These are phyloP conservation scores for Osedax fenrisi DNA, from an alignment of 2,888 invertebrate genomes.

Conservation along the genomic window DNA sequence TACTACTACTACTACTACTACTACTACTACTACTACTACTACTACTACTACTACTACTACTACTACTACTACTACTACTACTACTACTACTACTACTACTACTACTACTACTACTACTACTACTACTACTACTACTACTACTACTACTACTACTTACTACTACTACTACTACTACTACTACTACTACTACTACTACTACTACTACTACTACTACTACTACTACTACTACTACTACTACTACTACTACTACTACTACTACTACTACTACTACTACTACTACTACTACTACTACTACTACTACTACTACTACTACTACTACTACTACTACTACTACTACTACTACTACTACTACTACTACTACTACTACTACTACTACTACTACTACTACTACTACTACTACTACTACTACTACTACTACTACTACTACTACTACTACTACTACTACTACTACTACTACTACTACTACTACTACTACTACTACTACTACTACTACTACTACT, in stretches of 20 bases:
- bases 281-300: too few species aligned
- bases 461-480: too few species aligned
- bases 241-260: constrained; percentile 25
- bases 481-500: too few species aligned
- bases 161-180: constrained; percentile 20
- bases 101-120: constrained; percentile 21
- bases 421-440: constrained; percentile 10
- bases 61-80: constrained; percentile 20
- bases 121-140: constrained; percentile 22
- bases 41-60: constrained; percentile 22
- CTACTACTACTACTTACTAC: too few species aligned
- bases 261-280: constrained; percentile 25
- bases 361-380: constrained; percentile 21
- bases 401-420: constrained; percentile 20
- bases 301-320: too few species aligned
- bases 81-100: constrained; percentile 14
- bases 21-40: constrained; percentile 19
- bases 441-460: constrained; percentile 25
- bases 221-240: constrained; percentile 24
- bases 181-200: too few species aligned
- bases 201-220: constrained; percentile 22
- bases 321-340: constrained; percentile 9
- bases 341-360: constrained; percentile 18
- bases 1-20: constrained; percentile 11
- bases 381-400: constrained; percentile 20